Evolutionary conservation across 2,888 invertebrate genomes (phyloP).

Genomic region (Nephrotoma flavescens): DNA sequence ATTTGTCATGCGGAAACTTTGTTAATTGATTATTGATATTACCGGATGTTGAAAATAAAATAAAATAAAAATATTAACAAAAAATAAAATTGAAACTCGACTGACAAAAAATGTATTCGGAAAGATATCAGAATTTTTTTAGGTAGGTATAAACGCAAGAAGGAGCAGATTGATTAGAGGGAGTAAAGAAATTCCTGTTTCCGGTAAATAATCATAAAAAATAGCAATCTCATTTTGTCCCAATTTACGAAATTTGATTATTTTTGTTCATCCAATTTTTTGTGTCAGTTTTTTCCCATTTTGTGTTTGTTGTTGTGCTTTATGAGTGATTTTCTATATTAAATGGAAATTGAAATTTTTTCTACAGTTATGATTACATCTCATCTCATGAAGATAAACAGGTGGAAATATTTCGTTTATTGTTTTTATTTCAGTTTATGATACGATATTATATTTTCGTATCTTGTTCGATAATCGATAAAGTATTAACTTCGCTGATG

Average conservation of each 20-base stretch:
- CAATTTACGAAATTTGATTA: neutral
- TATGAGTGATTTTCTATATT: neutral
- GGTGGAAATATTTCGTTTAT: neutral
- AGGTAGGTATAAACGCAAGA: neutral
- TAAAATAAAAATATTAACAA: neutral
- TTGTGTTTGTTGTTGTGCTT: neutral
- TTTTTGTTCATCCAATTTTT: neutral
- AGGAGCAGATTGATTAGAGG: neutral
- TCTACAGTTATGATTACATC: neutral
- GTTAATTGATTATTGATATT: neutral
- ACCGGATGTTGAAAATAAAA: neutral
- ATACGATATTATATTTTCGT: neutral
- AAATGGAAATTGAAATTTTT: neutral
- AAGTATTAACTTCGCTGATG: neutral
- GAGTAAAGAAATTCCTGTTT: neutral
- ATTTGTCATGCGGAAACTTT: neutral
- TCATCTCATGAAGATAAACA: neutral
- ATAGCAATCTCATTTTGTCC: neutral
- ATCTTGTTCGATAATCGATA: neutral
- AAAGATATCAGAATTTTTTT: neutral
- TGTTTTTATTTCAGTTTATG: neutral
- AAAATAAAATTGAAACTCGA: neutral
- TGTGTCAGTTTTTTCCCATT: neutral
- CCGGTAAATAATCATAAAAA: neutral
- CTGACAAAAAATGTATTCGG: neutral